Evolutionary conservation across 2,797 vertebrate genomes (phyloP), one percentile per base, ranked within the genome.

Genomic region (Molossus molossus): DNA sequence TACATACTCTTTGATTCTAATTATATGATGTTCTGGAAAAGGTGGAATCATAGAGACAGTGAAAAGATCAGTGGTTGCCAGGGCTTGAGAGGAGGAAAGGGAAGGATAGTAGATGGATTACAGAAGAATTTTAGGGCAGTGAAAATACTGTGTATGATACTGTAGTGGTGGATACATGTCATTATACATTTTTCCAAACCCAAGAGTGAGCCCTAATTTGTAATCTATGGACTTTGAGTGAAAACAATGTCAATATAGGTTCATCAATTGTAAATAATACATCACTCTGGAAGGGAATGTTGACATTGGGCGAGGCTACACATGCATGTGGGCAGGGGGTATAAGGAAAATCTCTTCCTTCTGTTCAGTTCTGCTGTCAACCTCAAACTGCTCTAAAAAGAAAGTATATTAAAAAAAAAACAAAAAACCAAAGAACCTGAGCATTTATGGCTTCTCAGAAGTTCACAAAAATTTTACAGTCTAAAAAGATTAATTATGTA

Each of bases 401-500:
- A 40, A 70, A 40, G 37, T 70, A 40, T 70, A 70, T 70, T 73
- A 14, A 75, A 93, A 60, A 57, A 62, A 62, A 75, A 45, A 76
- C 25, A 48, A 11, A 73, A 67, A 67, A 33, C 5, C 9, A 58
- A 79, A 92, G 40, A 62, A 37, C 3, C 37, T 29, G 64, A 91
- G 23, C 2, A 90, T 33, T 45, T 72, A 48, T 80, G 27, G 37
- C 27, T 80, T 86, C 48, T 57, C 80, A 12, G 48, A 72, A 86
- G 37, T 64, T 72, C 67, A 81, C 13, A 81, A 87, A 73, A 75
- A n/a, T 27, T 67, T 80, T 87, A 83, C 1, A 91, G 33, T 37
- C 27, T 67, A 67, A 55, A 60, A 91, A 25, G 25, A 69, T 86
- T 45, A 95, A 95, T 62, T 62, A 87, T 75, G 21, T 50, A 29